A percentile compares a stretch with the other conserved stretches of the same genome.
These are phyloP conservation scores for Brachystomella parvula DNA, from an alignment of 1,140 invertebrate genomes.

Conservation along the genomic window DNA sequence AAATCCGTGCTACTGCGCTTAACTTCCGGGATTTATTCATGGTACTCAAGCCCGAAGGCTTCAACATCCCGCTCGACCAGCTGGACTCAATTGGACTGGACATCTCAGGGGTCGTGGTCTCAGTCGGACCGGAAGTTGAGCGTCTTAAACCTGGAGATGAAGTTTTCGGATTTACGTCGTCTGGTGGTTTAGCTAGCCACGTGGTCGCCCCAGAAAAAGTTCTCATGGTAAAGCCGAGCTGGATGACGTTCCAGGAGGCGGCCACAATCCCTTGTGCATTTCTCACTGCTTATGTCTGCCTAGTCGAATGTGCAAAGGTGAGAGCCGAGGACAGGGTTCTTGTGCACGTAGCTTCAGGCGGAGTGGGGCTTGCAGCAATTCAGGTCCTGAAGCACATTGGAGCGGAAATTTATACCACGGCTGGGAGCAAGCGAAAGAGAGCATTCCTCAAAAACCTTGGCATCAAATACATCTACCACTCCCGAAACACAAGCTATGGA, in stretches of 20 bases:
- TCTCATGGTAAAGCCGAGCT: background rate
- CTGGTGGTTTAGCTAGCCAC: background rate
- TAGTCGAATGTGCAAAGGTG: constrained; percentile 22
- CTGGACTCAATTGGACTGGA: background rate
- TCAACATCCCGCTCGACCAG: background rate
- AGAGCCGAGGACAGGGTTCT: constrained; percentile 49
- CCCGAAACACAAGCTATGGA: constrained; percentile 19
- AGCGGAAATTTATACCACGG: constrained; percentile 11
- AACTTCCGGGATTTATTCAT: constrained; percentile 17
- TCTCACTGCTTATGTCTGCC: constrained; percentile 2
- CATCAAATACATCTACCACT: constrained; percentile 16
- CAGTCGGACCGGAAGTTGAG: constrained; percentile 6
- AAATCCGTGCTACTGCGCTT: constrained; percentile 6
- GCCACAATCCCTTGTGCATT: constrained; percentile 16
- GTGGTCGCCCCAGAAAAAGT: background rate
- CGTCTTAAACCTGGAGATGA: constrained; percentile 12
- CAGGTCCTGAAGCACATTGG: constrained; percentile 49
- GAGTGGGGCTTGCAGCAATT: constrained; percentile 52
- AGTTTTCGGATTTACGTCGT: background rate
- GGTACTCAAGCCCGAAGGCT: constrained; percentile 12
- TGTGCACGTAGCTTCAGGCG: constrained; percentile 57
- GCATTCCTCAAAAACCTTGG: constrained; percentile 7
- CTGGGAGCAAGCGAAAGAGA: constrained; percentile 17
- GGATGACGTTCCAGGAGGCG: background rate
- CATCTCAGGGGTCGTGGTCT: background rate